Percentiles rank a stretch among this genome's conserved stretches.
Conservation (phyloP, 2,797 vertebrate species). For the Falco peregrinus region DNA sequence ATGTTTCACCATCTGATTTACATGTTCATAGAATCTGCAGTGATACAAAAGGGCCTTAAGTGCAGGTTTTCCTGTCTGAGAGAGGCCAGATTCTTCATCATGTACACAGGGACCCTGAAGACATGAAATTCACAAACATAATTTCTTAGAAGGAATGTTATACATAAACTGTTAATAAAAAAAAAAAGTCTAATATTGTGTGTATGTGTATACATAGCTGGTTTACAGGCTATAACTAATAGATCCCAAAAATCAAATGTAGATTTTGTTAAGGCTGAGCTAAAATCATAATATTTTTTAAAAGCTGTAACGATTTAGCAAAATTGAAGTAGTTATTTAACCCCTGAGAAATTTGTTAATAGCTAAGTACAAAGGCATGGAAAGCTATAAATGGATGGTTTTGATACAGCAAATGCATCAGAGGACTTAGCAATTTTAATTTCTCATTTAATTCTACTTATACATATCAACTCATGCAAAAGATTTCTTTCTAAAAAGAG, state of each 20-base stretch:
- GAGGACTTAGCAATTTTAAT: background rate
- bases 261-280: background rate
- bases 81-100: conserved; percentile 89
- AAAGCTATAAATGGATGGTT: background rate
- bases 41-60: conserved; percentile 90
- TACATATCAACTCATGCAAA: background rate
- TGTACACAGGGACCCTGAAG: conserved; percentile 90
- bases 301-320: background rate
- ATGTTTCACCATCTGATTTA: conserved; percentile 81
- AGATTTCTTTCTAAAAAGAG: background rate
- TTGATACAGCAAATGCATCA: background rate
- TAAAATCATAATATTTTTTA: background rate
- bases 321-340: background rate
- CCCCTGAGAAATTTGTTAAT: background rate
- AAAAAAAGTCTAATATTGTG: background rate
- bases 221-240: background rate
- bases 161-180: background rate
- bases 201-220: background rate
- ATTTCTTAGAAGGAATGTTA: background rate
- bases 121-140: background rate
- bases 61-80: conserved; percentile 87
- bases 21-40: conserved; percentile 91
- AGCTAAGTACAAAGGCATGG: background rate
- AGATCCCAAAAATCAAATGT: background rate
- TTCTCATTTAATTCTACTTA: background rate